Conservation (phyloP, 2,888 invertebrate species). For the Leuctra nigra region DNA sequence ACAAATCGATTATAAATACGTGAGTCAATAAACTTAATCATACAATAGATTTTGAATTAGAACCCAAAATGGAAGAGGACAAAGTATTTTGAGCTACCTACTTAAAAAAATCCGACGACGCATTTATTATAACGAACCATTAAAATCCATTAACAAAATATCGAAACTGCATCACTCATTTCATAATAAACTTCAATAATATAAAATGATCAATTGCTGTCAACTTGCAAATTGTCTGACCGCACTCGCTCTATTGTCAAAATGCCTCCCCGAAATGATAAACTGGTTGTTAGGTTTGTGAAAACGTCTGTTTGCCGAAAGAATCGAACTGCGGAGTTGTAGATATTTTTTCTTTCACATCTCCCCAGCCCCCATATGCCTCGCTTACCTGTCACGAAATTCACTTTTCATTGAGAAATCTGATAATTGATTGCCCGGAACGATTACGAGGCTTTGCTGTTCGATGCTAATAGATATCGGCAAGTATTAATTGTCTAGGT, state of each 20-base stretch:
- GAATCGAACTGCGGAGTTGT: no score
- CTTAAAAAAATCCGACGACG: no score
- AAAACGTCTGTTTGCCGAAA: background rate
- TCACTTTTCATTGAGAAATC: constrained; percentile 10
- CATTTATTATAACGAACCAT: constrained; percentile 12
- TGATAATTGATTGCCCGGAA: constrained; percentile 20
- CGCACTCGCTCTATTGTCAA: constrained; percentile 4
- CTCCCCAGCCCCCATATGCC: background rate
- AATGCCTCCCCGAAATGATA: background rate
- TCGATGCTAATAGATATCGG: constrained; percentile 8
- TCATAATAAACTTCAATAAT: background rate
- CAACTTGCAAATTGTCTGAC: background rate
- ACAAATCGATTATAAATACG: no score
- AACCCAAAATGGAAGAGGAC: no score
- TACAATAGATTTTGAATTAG: no score
- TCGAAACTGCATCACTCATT: constrained; percentile 1
- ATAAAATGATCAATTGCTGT: background rate
- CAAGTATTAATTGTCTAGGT: constrained; percentile 11
- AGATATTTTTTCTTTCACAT: no score
- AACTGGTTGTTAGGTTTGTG: background rate
- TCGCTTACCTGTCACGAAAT: constrained; percentile 15
- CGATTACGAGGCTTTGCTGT: constrained; percentile 11
- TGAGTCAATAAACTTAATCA: no score
- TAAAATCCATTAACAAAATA: background rate
- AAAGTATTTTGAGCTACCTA: no score